Conservation (phyloP, 2,797 vertebrate genomes). For the Gadopsis bispinosus region DNA sequence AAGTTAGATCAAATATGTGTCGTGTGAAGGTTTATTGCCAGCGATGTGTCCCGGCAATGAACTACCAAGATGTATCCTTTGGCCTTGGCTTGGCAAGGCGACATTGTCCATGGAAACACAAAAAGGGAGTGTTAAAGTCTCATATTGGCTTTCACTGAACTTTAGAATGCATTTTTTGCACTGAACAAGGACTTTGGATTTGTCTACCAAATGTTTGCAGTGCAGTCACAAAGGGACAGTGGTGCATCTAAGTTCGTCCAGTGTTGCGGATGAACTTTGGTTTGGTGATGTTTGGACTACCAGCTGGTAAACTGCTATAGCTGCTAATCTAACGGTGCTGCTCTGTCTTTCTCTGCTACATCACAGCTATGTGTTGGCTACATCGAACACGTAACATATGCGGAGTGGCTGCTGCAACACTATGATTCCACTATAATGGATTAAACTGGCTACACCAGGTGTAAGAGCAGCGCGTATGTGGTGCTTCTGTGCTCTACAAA, state of each 20-base stretch:
- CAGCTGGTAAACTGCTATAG: no score
- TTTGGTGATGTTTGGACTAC: not conserved
- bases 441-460: no score
- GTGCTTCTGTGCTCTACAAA: no score
- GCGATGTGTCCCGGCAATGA: not conserved
- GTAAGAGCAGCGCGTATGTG: no score
- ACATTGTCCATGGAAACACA: not conserved
- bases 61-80: not conserved
- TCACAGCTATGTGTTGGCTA: no score
- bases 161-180: not conserved
- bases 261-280: no score
- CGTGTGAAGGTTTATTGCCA: not conserved
- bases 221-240: not conserved
- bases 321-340: no score
- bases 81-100: not conserved
- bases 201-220: not conserved
- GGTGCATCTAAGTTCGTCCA: no score
- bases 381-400: no score
- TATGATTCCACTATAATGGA: no score
- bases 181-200: not conserved
- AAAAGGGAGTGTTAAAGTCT: not conserved
- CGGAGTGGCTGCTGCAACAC: no score
- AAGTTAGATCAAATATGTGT: constrained; percentile 4
- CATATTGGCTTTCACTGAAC: not conserved
- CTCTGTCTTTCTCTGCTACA: no score